Conservation (phyloP, 2,888 invertebrate genomes). For the Lamellibrachia columna region DNA sequence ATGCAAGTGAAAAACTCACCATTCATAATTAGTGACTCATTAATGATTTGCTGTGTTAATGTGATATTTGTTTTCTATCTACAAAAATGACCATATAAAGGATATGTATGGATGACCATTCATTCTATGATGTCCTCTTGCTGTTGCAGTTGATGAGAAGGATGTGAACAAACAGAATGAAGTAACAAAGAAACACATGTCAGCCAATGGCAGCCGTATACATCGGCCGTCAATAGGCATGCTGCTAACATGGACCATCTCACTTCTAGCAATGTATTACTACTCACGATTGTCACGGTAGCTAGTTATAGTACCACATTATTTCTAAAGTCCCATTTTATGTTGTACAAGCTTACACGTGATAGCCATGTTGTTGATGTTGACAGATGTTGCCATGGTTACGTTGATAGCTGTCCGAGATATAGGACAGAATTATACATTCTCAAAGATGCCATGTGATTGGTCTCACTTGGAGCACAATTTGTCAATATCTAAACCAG, state of each 20-base stretch:
- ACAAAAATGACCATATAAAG: too few relatives aligned
- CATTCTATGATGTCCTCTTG: background rate
- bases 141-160: background rate
- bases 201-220: background rate
- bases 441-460: background rate
- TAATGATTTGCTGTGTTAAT: too few relatives aligned
- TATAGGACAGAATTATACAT: slow-evolving; percentile 6
- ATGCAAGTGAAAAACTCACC: too few relatives aligned
- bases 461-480: background rate
- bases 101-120: background rate
- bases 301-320: background rate
- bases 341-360: slow-evolving; percentile 12
- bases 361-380: slow-evolving; percentile 7
- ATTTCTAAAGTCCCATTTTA: background rate
- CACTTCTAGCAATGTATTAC: slow-evolving; percentile 12
- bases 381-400: slow-evolving; percentile 12
- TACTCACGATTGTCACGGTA: slow-evolving; percentile 6
- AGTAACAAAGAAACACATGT: background rate
- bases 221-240: background rate
- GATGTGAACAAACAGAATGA: background rate
- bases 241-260: background rate
- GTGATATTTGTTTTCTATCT: too few relatives aligned
- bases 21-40: too few relatives aligned
- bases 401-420: background rate
- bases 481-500: background rate